A percentile compares a stretch with the other conserved stretches of the same genome.
These are phyloP conservation scores for Neomonachus schauinslandi DNA, from an alignment of 2,113 vertebrate genomes.

Conservation along the genomic window DNA sequence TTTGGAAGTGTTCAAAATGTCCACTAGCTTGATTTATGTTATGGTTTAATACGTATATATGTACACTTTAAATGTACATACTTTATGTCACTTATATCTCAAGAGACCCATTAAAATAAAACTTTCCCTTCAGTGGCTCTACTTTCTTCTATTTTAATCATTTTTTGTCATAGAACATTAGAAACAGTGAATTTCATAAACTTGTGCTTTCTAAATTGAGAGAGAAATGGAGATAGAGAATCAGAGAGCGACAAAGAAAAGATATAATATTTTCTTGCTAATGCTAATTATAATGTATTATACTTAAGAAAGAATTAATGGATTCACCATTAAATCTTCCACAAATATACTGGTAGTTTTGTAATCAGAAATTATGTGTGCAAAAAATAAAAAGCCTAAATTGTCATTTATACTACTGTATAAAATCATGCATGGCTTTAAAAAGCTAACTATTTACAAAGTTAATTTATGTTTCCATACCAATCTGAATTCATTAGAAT, in stretches of 20 bases:
- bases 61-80: background rate
- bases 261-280: background rate
- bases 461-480: background rate
- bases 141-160: background rate
- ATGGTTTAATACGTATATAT: background rate
- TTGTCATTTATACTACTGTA: background rate
- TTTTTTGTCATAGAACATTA: background rate
- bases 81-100: background rate
- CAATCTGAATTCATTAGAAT: background rate
- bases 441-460: background rate
- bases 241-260: background rate
- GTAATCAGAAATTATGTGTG: background rate
- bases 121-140: background rate
- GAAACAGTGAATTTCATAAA: background rate
- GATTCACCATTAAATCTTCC: background rate
- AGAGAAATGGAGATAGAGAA: background rate
- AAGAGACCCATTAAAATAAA: background rate
- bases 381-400: background rate
- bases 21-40: background rate
- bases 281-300: background rate
- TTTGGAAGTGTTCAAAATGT: background rate
- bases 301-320: background rate
- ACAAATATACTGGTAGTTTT: background rate
- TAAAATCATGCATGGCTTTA: background rate
- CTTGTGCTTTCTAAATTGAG: background rate